These are phyloP conservation scores for Amphipyra tragopoginis DNA, from an alignment of 2,888 invertebrate species.

Conservation along the genomic window DNA sequence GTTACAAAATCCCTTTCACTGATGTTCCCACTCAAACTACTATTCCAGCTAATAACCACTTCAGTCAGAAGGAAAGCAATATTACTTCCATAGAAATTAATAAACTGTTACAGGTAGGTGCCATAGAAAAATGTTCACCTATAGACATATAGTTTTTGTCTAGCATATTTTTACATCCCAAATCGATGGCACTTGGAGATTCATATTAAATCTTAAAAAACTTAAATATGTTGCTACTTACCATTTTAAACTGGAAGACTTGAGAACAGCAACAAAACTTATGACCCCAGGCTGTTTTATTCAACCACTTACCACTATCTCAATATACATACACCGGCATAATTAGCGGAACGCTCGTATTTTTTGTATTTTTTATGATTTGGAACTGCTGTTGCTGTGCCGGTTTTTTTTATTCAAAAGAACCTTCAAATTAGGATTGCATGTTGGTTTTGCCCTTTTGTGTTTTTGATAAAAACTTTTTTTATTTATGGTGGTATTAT, in stretches of 20 bases:
- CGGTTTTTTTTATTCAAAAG: no score
- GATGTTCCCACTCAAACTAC: background rate
- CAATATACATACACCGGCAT: no score
- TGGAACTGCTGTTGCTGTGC: no score
- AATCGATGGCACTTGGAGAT: conserved; percentile 30
- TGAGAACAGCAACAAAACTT: conserved; percentile 39
- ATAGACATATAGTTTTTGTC: conserved; percentile 31
- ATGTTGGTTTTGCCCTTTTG: no score
- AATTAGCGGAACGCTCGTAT: no score
- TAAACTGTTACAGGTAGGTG: conserved; percentile 16
- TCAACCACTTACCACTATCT: no score
- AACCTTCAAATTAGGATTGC: no score
- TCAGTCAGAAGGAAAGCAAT: conserved; percentile 4
- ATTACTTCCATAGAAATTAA: conserved; percentile 9
- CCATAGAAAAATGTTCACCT: conserved; percentile 12
- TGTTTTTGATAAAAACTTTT: no score
- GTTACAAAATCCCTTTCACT: conserved; percentile 8
- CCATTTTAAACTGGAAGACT: conserved; percentile 48
- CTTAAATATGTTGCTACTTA: conserved; percentile 15
- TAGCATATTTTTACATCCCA: conserved; percentile 25
- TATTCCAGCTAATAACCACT: conserved; percentile 4
- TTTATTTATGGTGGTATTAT: no score
- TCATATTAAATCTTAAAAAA: conserved; percentile 35
- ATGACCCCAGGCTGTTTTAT: conserved; percentile 26
- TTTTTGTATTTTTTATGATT: no score